Base-by-base conservation (phyloP, 2,113 vertebrate genomes). In the Scortum barcoo region DNA sequence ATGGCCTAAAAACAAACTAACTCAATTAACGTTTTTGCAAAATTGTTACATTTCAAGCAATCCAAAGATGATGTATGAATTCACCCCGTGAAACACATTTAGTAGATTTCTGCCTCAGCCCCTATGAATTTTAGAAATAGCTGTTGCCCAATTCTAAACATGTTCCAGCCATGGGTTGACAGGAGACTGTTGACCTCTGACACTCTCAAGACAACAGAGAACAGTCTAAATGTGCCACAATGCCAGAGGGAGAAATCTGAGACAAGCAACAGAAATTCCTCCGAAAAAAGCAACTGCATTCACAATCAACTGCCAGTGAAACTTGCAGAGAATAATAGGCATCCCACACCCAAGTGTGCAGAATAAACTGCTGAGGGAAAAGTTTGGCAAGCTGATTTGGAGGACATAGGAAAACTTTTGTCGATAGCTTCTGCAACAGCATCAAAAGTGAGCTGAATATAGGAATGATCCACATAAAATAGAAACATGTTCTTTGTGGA, bases 171-270 rank as follows among this genome's bases (percentile, higher is more conserved):
- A 77, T 36, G 46, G 24, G 24, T 48, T 85, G 77, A 83, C 67
- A 80, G 67, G 38, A 90, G 77, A 84, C 68, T 71, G 38, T 40
- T 90, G 89, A 91, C 92, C 86, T 89, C 67, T 89, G 84, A 88
- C 91, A 83, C 76, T 65, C 38, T n/a, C 33, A 77, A 76, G 62
- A 85, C 70, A 80, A 83, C 84, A 86, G 60, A 77, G 66, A 86
- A 69, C 30, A 76, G 72, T 62, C 16, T 13, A 33, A 76, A 73
- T 65, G 51, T 42, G 75, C 40, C 84, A 65, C 67, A 83, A 72
- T 54, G 68, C 79, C 81, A 72, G 42, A 74, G 82, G 72, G 68
- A 74, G 73, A 86, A 81, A 81, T 78, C 54, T 77, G 68, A 85
- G 72, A 79, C 78, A 70, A 71, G 68, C 17, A 68, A 42, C 26